phyloP scores from a whole-genome alignment of 2,888 invertebrate species.

The Calephelis perditalis region DNA sequence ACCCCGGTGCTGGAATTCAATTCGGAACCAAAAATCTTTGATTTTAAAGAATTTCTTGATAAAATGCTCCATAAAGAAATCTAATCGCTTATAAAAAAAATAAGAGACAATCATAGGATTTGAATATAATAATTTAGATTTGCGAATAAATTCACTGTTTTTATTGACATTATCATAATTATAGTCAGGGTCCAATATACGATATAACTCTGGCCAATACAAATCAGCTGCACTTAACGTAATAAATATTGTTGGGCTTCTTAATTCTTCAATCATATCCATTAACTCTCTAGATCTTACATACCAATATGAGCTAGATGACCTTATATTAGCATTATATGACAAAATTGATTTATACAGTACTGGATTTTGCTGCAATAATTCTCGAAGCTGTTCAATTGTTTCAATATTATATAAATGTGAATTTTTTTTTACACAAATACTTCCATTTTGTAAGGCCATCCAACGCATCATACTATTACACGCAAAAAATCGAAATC shows the following conservation, averaged over 20 bases:
- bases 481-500: neutral
- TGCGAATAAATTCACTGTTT: too few relatives aligned
- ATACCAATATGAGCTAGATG: neutral
- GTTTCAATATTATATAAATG: neutral
- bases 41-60: neutral
- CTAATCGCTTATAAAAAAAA: slow-evolving; percentile 5
- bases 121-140: too few relatives aligned
- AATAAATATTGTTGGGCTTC: neutral
- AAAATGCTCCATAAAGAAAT: neutral
- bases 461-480: neutral
- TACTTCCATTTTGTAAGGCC: neutral
- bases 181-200: neutral
- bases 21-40: slow-evolving; percentile 7
- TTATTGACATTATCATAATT: neutral
- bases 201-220: neutral
- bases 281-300: neutral
- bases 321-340: slow-evolving; percentile 1
- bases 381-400: neutral
- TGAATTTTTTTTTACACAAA: neutral
- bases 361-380: neutral
- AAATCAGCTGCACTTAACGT: slow-evolving; percentile 1
- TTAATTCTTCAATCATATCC: neutral
- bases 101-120: neutral
- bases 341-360: neutral
- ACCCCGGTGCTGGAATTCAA: slow-evolving; percentile 1